A percentile compares a stretch with the other conserved stretches of the same genome.
Evolutionary conservation across 2,797 vertebrate genomes (phyloP).

Genomic region (Manis javanica): DNA sequence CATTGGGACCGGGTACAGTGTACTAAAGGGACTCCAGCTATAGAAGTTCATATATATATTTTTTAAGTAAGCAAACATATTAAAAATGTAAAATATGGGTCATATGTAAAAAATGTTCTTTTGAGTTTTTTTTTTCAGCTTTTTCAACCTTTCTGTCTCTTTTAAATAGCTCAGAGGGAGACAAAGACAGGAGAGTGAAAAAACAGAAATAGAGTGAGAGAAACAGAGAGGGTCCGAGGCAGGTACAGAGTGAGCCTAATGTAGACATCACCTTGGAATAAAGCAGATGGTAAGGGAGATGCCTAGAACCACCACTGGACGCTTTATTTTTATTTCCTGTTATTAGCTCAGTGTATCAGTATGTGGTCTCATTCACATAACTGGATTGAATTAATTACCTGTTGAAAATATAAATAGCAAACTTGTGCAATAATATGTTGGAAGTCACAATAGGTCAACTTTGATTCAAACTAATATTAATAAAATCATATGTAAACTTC

Average conservation of each 20-base stretch:
- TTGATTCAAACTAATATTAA: not conserved
- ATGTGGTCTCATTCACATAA: not conserved
- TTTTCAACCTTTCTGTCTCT: not conserved
- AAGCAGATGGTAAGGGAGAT: not conserved
- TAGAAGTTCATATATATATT: not conserved
- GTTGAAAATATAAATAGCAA: constrained; percentile 3
- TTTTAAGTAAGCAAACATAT: not conserved
- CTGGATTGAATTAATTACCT: not conserved
- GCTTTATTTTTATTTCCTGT: not conserved
- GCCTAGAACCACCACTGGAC: not conserved
- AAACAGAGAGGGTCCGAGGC: not conserved
- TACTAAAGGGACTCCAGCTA: not conserved
- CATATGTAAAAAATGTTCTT: not conserved
- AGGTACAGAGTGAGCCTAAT: not conserved
- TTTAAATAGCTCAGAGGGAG: not conserved
- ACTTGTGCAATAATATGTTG: not conserved
- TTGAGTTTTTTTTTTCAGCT: not conserved
- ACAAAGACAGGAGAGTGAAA: not conserved
- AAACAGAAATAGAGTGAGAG: not conserved
- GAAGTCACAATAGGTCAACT: not conserved
- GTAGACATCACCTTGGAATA: not conserved
- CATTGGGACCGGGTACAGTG: not conserved
- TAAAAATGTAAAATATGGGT: not conserved
- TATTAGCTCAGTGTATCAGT: not conserved
- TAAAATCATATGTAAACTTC: not conserved